Conservation (phyloP, 2,888 invertebrate species). For the Didymodactylos carnosus region DNA sequence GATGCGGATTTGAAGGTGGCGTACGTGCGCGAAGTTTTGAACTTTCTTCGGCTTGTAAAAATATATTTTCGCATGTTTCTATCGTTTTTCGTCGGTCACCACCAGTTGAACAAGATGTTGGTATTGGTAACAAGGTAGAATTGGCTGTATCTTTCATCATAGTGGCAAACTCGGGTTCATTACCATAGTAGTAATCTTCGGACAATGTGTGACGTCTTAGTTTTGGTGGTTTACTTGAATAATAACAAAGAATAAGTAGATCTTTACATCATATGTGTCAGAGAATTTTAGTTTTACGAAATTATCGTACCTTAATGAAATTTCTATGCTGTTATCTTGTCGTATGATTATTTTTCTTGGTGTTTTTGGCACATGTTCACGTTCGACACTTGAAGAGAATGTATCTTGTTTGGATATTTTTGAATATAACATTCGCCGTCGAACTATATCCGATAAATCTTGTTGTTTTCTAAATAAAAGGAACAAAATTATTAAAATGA, state of each 20-base stretch:
- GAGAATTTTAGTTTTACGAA: no score
- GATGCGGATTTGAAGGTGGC: constrained; percentile 13
- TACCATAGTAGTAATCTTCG: constrained; percentile 5
- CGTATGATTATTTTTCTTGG: constrained; percentile 13
- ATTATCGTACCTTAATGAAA: not conserved
- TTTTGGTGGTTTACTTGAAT: not conserved
- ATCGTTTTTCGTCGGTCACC: constrained; percentile 12
- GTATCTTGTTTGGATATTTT: constrained; percentile 4
- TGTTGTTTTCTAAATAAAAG: no score
- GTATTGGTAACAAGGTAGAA: not conserved
- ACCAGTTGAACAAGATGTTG: not conserved
- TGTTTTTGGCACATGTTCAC: constrained; percentile 11
- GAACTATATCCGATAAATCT: constrained; percentile 12
- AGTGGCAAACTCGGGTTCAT: not conserved
- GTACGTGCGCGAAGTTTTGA: constrained; percentile 11
- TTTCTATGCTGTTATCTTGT: constrained; percentile 14
- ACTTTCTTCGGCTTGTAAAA: constrained; percentile 12
- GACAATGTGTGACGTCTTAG: constrained; percentile 8
- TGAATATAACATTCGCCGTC: constrained; percentile 6
- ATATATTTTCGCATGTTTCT: constrained; percentile 14
- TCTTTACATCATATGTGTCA: not conserved
- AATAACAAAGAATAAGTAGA: not conserved
- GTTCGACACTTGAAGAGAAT: constrained; percentile 7
- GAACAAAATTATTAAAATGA: no score
- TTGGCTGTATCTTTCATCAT: not conserved